Conservation (phyloP, 2,888 invertebrate species). For the Liodrosophila aerea region DNA sequence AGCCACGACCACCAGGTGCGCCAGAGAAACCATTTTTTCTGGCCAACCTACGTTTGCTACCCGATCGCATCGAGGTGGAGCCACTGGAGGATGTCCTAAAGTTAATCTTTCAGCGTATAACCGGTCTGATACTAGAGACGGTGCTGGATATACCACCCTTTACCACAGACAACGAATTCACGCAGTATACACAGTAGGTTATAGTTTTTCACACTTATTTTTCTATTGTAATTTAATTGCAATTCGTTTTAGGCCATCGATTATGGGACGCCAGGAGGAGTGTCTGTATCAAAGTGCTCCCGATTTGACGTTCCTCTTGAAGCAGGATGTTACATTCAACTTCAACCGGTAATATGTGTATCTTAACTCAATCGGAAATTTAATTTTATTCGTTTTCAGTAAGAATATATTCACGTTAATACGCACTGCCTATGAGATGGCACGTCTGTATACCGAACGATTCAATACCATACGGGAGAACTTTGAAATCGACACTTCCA, state of each 20-base stretch:
- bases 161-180: slow-evolving; percentile 87
- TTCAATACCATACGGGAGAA: slow-evolving; percentile 87
- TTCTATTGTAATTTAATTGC: background rate
- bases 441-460: slow-evolving; percentile 86
- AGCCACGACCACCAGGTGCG: slow-evolving; percentile 80
- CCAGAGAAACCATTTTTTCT: slow-evolving; percentile 82
- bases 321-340: slow-evolving; percentile 84
- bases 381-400: slow-evolving; percentile 39
- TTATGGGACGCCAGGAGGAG: slow-evolving; percentile 91
- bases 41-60: slow-evolving; percentile 85
- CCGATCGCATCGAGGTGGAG: slow-evolving; percentile 84
- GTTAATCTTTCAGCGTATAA: slow-evolving; percentile 75
- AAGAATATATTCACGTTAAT: slow-evolving; percentile 85
- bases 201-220: no score
- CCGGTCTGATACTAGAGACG: slow-evolving; percentile 83
- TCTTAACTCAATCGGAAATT: background rate
- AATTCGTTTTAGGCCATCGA: slow-evolving; percentile 85
- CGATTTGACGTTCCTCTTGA: slow-evolving; percentile 87
- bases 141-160: slow-evolving; percentile 88
- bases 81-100: slow-evolving; percentile 80
- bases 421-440: slow-evolving; percentile 85
- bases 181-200: slow-evolving; percentile 87
- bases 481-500: slow-evolving; percentile 87
- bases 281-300: slow-evolving; percentile 90
- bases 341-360: slow-evolving; percentile 64